Base-by-base conservation (phyloP, 1,140 invertebrate species). In the Heliothis subflexa region DNA sequence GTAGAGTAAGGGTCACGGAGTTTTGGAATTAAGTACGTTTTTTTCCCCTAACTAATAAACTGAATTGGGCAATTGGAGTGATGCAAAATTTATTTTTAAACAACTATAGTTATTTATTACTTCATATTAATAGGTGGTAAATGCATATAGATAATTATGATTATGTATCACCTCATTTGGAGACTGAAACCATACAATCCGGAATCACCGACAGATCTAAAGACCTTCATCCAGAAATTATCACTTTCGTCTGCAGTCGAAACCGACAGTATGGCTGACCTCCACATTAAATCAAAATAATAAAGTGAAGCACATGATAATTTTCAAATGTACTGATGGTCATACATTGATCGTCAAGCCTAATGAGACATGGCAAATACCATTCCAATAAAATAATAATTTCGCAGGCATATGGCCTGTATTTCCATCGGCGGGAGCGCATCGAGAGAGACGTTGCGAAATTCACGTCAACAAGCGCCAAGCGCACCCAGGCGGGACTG, bases 391-490 rank as follows among this genome's bases (percentile, higher is more conserved):
- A 71, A 55, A 55, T 71, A 3, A 71, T 55, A 55, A 71, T 71
- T 71, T 71, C 50, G 82, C 82, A 81, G 59, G 61, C 80, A 62
- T 81, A 77, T 80, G 79, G 79, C 78, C 78, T 78, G 79, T 88
- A 86, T 85, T 88, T 89, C 84, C 85, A 89, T 86, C 82, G 79
- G 78, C 83, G 81, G 81, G 61, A 57, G 78, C 70, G 78, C 81
- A 81, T 78, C 55, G 80, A 62, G 66, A 52, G 72, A 83, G 76
- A 74, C 71, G 83, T 91, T 89, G 82, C 84, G 86, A 91, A 89
- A 89, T 85, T 70, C 73, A 64, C 83, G 82, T 83, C 79, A 86
- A 52, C 80, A 86, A 86, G 82, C 81, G 86, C 88, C 83, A 90
- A 88, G 79, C 82, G 78, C 83, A 79, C 74, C 18, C 78, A 64